Conservation (phyloP, 2,113 vertebrate species). For the Calidris pugnax region DNA sequence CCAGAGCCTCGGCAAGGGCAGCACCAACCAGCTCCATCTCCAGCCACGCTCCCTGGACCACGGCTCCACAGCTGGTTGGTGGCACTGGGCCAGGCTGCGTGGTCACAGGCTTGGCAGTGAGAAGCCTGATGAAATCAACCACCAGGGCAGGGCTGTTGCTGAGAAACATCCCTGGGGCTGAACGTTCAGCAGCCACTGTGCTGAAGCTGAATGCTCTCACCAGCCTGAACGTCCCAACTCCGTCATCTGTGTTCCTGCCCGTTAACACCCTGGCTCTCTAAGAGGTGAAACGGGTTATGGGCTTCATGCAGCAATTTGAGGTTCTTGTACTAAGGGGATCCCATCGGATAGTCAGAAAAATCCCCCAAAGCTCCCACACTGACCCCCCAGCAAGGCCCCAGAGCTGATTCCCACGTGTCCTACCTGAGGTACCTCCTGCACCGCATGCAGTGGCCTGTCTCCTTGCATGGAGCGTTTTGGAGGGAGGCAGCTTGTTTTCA, state of each 20-base stretch:
- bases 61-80: rapidly evolving
- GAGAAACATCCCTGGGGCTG: neutral
- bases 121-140: rapidly evolving
- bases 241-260: rapidly evolving
- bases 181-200: rapidly evolving
- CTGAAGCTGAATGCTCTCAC: neutral
- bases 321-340: neutral
- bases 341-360: neutral
- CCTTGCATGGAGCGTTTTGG: neutral
- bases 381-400: neutral
- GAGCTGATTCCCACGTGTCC: neutral
- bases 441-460: rapidly evolving
- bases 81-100: rapidly evolving
- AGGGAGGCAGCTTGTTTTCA: neutral
- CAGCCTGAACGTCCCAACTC: rapidly evolving
- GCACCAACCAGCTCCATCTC: neutral
- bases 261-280: rapidly evolving
- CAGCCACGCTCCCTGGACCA: rapidly evolving
- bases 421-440: neutral
- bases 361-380: neutral
- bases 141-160: neutral
- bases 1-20: neutral
- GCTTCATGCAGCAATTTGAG: neutral
- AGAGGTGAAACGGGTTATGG: rapidly evolving
- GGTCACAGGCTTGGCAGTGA: rapidly evolving